A percentile compares a stretch with the other conserved stretches of the same genome.
These are phyloP conservation scores for Empis stercorea DNA, from an alignment of 2,888 invertebrate species.

Conservation along the genomic window DNA sequence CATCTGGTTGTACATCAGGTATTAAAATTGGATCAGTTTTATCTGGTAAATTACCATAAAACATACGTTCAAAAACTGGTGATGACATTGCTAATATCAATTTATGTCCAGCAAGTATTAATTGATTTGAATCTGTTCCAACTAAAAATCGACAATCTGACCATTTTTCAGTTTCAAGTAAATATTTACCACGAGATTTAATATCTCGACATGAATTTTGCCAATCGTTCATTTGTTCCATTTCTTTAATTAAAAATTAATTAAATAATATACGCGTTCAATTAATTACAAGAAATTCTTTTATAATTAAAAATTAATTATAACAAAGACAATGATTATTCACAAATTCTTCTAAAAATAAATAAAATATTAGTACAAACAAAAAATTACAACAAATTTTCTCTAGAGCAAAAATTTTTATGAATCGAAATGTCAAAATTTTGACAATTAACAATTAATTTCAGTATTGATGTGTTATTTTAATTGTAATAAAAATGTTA, in stretches of 20 bases:
- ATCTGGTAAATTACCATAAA: slow-evolving; percentile 71
- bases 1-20: slow-evolving; percentile 73
- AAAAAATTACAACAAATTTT: too few species aligned
- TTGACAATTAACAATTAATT: too few species aligned
- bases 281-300: too few species aligned
- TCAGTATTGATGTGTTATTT: too few species aligned
- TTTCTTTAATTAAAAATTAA: neutral
- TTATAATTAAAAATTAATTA: too few species aligned
- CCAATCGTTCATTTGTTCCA: slow-evolving; percentile 45
- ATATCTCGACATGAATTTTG: slow-evolving; percentile 58
- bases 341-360: too few species aligned
- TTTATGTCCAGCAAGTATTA: slow-evolving; percentile 45
- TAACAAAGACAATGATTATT: too few species aligned
- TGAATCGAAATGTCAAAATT: too few species aligned
- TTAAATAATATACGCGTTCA: too few species aligned
- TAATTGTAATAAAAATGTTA: too few species aligned
- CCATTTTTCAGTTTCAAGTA: slow-evolving; percentile 71
- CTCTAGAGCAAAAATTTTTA: too few species aligned
- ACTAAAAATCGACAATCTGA: slow-evolving; percentile 71
- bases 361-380: too few species aligned
- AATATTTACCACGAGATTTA: slow-evolving; percentile 57
- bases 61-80: slow-evolving; percentile 82
- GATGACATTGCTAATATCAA: slow-evolving; percentile 74
- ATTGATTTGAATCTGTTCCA: slow-evolving; percentile 60
- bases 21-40: slow-evolving; percentile 65